These are phyloP conservation scores for Protonemura montana DNA, from an alignment of 2,888 invertebrate genomes.

Conservation along the genomic window DNA sequence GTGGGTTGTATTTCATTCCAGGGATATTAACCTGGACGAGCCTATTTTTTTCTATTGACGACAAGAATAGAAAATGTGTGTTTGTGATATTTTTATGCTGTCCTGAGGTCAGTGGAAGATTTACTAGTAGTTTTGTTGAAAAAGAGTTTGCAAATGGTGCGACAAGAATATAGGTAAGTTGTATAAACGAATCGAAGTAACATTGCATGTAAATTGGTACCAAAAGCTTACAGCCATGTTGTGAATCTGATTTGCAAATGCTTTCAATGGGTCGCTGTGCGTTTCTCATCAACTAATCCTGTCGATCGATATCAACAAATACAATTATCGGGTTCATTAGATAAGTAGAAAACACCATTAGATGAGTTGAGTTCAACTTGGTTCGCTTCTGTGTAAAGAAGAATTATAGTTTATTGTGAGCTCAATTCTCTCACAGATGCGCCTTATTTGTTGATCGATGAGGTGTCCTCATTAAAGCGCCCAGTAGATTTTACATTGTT, in stretches of 20 bases:
- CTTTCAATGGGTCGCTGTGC: not conserved
- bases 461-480: no score
- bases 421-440: no score
- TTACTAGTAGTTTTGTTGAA: no score
- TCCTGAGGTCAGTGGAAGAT: not conserved
- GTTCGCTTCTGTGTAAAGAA: not conserved
- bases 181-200: no score
- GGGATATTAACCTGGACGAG: not conserved
- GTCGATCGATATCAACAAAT: not conserved
- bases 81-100: not conserved
- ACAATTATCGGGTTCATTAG: not conserved
- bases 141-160: no score
- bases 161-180: not conserved
- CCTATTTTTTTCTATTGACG: not conserved
- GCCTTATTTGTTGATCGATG: no score
- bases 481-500: not conserved
- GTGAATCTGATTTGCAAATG: no score
- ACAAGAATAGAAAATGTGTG: not conserved
- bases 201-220: no score
- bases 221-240: no score
- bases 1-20: not conserved
- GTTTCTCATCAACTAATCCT: no score
- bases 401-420: no score
- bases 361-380: not conserved
- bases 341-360: not conserved